A percentile compares a stretch with the other conserved stretches of the same genome.
phyloP scores from a whole-genome alignment of 2,888 invertebrate species.

The Gryllus longicercus region DNA sequence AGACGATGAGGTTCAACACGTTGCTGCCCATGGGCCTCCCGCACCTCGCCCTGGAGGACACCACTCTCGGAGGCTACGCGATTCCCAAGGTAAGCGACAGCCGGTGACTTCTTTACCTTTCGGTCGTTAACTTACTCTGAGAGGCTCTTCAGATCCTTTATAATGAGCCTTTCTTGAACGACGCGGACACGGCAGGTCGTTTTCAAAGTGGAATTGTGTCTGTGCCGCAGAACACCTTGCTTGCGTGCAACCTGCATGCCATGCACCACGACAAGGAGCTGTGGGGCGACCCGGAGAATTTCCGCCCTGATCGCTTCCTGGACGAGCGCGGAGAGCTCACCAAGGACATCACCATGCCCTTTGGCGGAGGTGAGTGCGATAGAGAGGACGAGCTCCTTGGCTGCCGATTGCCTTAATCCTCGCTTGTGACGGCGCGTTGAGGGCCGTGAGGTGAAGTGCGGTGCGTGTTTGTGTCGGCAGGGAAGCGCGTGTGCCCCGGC shows the following conservation, averaged over 20 bases:
- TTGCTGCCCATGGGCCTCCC: constrained; percentile 59
- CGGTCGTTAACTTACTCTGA: too few species aligned
- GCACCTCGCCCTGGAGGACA: constrained; percentile 53
- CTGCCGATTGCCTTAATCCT: too few species aligned
- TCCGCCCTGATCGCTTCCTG: constrained; percentile 65
- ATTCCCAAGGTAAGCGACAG: constrained; percentile 51
- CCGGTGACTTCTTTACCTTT: background rate
- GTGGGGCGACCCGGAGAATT: constrained; percentile 64
- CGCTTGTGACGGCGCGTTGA: too few species aligned
- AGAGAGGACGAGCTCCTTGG: too few species aligned
- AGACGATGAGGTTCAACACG: constrained; percentile 58
- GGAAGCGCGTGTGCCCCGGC: constrained; percentile 65
- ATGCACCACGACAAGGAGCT: constrained; percentile 55
- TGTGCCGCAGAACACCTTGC: constrained; percentile 50
- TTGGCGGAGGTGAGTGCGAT: constrained; percentile 57
- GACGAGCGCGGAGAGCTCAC: constrained; percentile 53
- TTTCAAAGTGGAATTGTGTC: too few species aligned
- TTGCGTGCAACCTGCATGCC: constrained; percentile 55
- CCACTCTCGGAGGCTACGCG: constrained; percentile 55
- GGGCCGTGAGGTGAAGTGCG: too few species aligned
- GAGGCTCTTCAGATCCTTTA: too few species aligned
- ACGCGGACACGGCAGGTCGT: too few species aligned
- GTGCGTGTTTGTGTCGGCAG: constrained; percentile 43
- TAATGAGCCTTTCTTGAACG: too few species aligned
- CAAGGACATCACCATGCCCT: constrained; percentile 60